Conservation (phyloP, 2,888 invertebrate species). For the Rotaria macrura region DNA sequence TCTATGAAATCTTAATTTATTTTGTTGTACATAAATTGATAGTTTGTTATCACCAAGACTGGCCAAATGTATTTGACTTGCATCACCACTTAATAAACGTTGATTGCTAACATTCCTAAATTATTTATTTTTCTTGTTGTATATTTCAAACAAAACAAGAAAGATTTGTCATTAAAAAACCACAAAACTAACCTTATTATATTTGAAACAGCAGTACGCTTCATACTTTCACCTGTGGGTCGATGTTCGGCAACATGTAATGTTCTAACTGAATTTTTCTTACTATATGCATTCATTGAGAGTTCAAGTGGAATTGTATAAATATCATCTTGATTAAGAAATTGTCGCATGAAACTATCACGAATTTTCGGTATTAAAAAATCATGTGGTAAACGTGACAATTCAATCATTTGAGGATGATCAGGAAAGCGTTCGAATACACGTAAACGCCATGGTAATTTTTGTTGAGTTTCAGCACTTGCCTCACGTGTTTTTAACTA, state of each 20-base stretch:
- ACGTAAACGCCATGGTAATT: slow-evolving; percentile 79
- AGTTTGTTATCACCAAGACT: slow-evolving; percentile 5
- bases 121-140: neutral
- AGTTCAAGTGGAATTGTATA: slow-evolving; percentile 5
- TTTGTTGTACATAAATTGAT: slow-evolving; percentile 4
- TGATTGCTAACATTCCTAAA: neutral
- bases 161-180: too few species aligned
- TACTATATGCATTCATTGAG: neutral
- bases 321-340: slow-evolving; percentile 67
- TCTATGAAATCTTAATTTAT: neutral
- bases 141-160: neutral
- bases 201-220: slow-evolving; percentile 7
- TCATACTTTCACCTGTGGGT: slow-evolving; percentile 16
- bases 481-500: slow-evolving; percentile 82
- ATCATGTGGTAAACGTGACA: slow-evolving; percentile 71
- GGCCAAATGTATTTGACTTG: neutral
- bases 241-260: neutral
- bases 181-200: neutral
- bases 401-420: slow-evolving; percentile 89
- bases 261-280: neutral
- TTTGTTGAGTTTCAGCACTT: slow-evolving; percentile 90
- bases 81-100: slow-evolving; percentile 19
- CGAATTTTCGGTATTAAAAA: slow-evolving; percentile 62
- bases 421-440: slow-evolving; percentile 97
- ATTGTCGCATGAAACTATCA: slow-evolving; percentile 96